phyloP scores from a whole-genome alignment of 2,888 invertebrate genomes.

The Scaeva pyrastri region DNA sequence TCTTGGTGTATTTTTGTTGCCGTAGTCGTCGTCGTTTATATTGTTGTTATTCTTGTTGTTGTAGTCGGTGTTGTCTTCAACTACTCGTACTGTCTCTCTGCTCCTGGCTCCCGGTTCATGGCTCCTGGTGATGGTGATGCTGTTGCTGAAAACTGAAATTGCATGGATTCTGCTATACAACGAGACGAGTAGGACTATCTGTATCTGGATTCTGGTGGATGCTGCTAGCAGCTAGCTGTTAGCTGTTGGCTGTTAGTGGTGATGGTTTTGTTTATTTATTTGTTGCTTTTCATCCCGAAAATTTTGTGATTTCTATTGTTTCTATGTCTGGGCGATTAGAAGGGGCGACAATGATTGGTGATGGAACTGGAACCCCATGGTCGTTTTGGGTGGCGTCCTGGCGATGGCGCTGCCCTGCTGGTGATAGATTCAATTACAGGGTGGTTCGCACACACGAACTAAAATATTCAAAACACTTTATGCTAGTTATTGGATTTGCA shows the following conservation, averaged over 20 bases:
- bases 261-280: constrained; percentile 72
- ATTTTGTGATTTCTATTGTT: constrained; percentile 73
- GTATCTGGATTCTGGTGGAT: constrained; percentile 8
- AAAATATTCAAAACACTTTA: constrained; percentile 76
- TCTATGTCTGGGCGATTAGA: constrained; percentile 47
- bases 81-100: no score
- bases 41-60: constrained; percentile 63
- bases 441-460: constrained; percentile 70
- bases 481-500: constrained; percentile 74
- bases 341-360: constrained; percentile 5
- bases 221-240: constrained; percentile 24
- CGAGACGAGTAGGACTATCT: not conserved
- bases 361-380: not conserved
- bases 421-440: constrained; percentile 73
- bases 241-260: constrained; percentile 4
- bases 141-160: constrained; percentile 21
- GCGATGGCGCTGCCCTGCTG: not conserved
- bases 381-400: not conserved
- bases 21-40: constrained; percentile 42
- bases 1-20: constrained; percentile 45
- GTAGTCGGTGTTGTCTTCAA: constrained; percentile 41
- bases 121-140: not conserved
- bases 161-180: constrained; percentile 1
- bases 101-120: not conserved
- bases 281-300: constrained; percentile 65